Conservation (phyloP, 2,797 vertebrate species). For the Gymnothorax reevesii region DNA sequence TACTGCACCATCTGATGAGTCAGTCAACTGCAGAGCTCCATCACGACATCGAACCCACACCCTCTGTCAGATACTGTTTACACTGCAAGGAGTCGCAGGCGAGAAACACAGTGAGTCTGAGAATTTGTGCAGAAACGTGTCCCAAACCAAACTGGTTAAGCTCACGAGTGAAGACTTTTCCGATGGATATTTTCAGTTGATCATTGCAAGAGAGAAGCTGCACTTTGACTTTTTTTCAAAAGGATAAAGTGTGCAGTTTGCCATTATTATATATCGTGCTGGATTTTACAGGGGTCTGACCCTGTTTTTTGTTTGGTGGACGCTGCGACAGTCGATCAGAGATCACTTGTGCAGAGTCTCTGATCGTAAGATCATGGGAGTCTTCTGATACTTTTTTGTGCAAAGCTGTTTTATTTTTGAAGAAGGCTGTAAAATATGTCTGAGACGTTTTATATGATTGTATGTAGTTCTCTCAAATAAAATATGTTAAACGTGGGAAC, state of each 20-base stretch:
- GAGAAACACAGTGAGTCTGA: neutral
- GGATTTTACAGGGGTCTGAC: neutral
- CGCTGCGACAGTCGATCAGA: neutral
- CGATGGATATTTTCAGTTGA: no score
- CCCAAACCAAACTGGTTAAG: neutral
- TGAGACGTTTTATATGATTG: neutral
- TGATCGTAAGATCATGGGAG: neutral
- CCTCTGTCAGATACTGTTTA: neutral
- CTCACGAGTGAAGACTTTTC: no score
- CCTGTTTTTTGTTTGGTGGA: neutral
- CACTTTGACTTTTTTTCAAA: neutral
- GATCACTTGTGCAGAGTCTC: neutral
- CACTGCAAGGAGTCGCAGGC: neutral
- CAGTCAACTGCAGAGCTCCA: neutral
- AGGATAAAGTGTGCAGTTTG: no score
- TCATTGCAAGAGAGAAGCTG: neutral
- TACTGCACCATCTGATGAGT: conserved; percentile 67
- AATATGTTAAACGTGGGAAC: no score
- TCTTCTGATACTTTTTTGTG: neutral
- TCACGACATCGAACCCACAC: neutral
- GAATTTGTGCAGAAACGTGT: neutral
- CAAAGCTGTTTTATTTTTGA: neutral
- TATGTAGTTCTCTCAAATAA: neutral
- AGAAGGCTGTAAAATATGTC: neutral
- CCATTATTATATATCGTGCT: neutral